A percentile compares a stretch with the other conserved stretches of the same genome.
Conservation (phyloP, 2,797 vertebrate species). For the Hoplostethus atlanticus region DNA sequence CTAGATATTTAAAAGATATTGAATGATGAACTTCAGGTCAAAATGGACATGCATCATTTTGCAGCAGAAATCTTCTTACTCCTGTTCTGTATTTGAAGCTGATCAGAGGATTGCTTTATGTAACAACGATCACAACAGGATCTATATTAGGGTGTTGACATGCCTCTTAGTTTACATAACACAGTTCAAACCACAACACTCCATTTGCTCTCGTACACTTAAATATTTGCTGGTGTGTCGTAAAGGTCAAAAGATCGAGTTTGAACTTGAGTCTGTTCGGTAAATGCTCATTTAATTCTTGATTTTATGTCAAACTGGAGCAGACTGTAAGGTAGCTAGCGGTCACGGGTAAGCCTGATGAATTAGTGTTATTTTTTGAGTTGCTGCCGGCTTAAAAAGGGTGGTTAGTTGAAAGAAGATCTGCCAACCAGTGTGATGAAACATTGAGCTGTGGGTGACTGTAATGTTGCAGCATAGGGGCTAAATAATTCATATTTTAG, state of each 20-base stretch:
- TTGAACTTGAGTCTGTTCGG: neutral
- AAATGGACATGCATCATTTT: neutral
- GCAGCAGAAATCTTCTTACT: neutral
- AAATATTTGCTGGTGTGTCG: conserved; percentile 25
- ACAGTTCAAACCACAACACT: conserved; percentile 37
- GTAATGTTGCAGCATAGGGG: neutral
- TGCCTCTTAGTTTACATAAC: conserved; percentile 69
- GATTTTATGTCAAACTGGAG: neutral
- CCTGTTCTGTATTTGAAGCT: no score
- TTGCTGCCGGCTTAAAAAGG: conserved; percentile 8
- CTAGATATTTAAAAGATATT: neutral
- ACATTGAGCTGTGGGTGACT: neutral
- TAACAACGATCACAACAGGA: conserved; percentile 28
- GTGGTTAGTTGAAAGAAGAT: conserved; percentile 16
- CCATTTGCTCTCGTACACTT: conserved; percentile 32
- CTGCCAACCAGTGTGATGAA: neutral
- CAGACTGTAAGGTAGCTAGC: neutral
- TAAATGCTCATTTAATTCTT: conserved; percentile 2
- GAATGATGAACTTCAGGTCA: neutral
- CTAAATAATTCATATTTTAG: no score
- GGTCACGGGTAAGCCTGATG: neutral
- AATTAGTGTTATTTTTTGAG: neutral
- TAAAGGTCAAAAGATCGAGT: conserved; percentile 7
- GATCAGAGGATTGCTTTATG: conserved; percentile 15
- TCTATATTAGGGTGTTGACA: conserved; percentile 11